Evolutionary conservation across 2,888 invertebrate genomes (phyloP).

Genomic region (Callosobruchus maculatus): DNA sequence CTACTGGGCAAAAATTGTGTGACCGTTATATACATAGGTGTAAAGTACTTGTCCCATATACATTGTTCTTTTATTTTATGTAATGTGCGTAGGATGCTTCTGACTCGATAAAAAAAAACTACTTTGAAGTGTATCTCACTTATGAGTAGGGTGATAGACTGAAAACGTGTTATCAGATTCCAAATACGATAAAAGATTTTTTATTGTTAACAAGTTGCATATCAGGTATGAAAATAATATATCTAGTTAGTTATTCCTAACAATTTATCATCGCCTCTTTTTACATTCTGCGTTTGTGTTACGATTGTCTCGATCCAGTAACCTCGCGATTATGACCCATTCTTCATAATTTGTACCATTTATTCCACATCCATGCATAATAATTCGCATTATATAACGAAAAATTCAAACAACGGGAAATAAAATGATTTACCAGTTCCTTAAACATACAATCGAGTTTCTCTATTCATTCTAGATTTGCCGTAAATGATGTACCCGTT

Average conservation of each 20-base stretch:
- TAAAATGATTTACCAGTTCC: background rate
- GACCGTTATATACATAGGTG: too few relatives aligned
- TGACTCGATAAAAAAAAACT: too few relatives aligned
- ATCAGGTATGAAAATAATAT: too few relatives aligned
- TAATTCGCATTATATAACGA: background rate
- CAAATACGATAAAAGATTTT: too few relatives aligned
- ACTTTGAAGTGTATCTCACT: too few relatives aligned
- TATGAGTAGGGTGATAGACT: too few relatives aligned
- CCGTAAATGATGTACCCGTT: background rate
- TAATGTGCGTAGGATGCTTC: too few relatives aligned
- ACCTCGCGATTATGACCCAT: background rate
- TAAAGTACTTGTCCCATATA: too few relatives aligned
- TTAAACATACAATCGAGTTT: background rate
- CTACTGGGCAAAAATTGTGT: too few relatives aligned
- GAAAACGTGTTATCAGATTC: too few relatives aligned
- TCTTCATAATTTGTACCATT: background rate
- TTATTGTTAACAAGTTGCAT: too few relatives aligned
- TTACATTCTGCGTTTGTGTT: background rate
- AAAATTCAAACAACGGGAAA: background rate
- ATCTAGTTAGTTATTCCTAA: background rate
- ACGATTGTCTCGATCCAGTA: background rate
- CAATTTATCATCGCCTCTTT: background rate
- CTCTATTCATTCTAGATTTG: background rate
- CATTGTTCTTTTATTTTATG: too few relatives aligned
- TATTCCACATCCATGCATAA: background rate